Evolutionary conservation across 2,888 invertebrate genomes (phyloP), one percentile per base, ranked within the genome.

Genomic region (Crocallis elinguaria): DNA sequence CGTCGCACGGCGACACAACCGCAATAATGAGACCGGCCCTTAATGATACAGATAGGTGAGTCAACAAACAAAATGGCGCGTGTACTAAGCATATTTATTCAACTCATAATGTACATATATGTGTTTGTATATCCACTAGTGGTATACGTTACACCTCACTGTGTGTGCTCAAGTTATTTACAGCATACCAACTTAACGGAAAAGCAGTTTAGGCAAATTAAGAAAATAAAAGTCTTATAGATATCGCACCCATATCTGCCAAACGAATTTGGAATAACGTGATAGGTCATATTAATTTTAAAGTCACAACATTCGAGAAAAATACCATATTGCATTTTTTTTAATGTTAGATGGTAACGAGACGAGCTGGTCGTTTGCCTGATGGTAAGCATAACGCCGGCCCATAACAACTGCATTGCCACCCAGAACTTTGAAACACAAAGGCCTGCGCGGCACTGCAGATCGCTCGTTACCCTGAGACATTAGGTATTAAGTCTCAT

Each of bases 41-140:
- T 57, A 58, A 57, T 45, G 49, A 45, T 36, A 52, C 36, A 23
- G 51, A 52, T 43, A 48, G 56, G 50, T 43, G 57, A 48, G 50
- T 50, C 53, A 82, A 80, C 77, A 83, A 86, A 84, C 74, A 77
- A 73, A 74, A 78, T 77, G 79, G 66, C 74, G 70, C 78, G 74
- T 71, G 66, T 27, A 27, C 45, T 52, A n/a, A 52, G 44, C 39
- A 51, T 70, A 55, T 88, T 86, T 87, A 86, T 85, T 82, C 58
- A 76, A 72, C 52, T 62, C 61, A 60, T 73, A 49, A 72, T 77
- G 74, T 77, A 77, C 75, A 82, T 69, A 77, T 63, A 69, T 73
- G 67, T 65, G 70, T 66, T 73, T 76, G 71, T 68, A 75, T 69
- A 74, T 46, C 29, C 23, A 69, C 64, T 44, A 49, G 57, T 52